Conservation (phyloP, 2,113 vertebrate species). For the Lepisosteus oculatus region DNA sequence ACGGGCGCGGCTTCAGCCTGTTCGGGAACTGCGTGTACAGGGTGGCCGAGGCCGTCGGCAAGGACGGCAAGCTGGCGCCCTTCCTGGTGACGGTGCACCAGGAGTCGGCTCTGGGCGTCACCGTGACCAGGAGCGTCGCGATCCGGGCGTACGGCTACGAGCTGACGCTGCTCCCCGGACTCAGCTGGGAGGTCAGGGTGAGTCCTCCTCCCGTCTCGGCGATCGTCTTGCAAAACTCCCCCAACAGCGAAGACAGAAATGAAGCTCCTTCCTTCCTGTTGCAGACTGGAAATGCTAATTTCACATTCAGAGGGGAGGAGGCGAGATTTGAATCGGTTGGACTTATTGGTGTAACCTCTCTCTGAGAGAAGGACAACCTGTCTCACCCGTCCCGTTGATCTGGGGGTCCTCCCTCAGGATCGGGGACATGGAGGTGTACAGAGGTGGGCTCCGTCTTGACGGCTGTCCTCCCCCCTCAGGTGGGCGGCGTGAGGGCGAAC, state of each 20-base stretch:
- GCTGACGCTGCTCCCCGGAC: conserved; percentile 27
- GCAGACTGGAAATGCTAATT: too few species aligned
- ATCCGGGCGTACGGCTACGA: conserved; percentile 30
- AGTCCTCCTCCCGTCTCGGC: background rate
- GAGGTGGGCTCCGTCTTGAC: background rate
- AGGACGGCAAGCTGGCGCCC: background rate
- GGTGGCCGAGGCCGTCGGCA: conserved; percentile 22
- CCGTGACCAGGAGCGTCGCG: conserved; percentile 29
- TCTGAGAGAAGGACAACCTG: too few species aligned
- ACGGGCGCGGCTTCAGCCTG: conserved; percentile 36
- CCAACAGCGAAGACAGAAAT: too few species aligned
- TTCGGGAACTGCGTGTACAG: conserved; percentile 43
- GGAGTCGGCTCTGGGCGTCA: background rate
- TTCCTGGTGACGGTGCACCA: conserved; percentile 38
- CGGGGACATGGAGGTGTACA: too few species aligned
- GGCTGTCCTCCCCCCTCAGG: conserved; percentile 29
- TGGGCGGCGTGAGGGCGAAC: conserved; percentile 24
- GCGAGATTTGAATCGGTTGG: too few species aligned
- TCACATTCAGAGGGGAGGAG: too few species aligned
- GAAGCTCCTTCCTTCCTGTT: too few species aligned
- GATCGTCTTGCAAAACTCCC: too few species aligned
- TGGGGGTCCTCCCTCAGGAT: too few species aligned
- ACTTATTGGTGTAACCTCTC: too few species aligned
- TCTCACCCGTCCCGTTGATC: too few species aligned
- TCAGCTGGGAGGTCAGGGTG: conserved; percentile 39